These are phyloP conservation scores for Drosophila kokeensis DNA, from an alignment of 2,888 invertebrate genomes.

Conservation along the genomic window DNA sequence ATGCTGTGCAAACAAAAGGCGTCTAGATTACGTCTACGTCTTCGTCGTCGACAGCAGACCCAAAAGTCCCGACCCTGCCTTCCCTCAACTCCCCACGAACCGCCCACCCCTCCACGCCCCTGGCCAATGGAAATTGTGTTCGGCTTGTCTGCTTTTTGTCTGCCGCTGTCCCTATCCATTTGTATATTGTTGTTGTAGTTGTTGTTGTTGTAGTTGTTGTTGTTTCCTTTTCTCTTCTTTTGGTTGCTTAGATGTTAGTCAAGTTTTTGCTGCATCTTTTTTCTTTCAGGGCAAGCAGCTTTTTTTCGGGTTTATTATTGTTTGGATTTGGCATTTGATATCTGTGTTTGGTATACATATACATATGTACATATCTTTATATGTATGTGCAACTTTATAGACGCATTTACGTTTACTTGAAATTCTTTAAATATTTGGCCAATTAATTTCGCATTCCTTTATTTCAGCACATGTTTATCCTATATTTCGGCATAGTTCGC, in stretches of 20 bases:
- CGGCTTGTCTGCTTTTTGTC: slow-evolving; percentile 64
- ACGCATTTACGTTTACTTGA: not conserved
- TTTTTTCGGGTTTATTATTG: slow-evolving; percentile 56
- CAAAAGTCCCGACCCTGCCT: slow-evolving; percentile 35
- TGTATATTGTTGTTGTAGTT: slow-evolving; percentile 10
- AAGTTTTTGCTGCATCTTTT: slow-evolving; percentile 50
- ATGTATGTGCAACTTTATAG: slow-evolving; percentile 13
- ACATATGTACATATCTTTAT: not conserved
- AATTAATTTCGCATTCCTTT: slow-evolving; percentile 2
- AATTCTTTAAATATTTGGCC: not conserved
- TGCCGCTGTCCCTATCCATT: slow-evolving; percentile 45
- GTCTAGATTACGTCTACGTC: slow-evolving; percentile 73
- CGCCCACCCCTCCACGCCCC: slow-evolving; percentile 1
- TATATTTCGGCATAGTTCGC: slow-evolving; percentile 11
- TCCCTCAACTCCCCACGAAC: slow-evolving; percentile 15
- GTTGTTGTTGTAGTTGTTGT: not conserved
- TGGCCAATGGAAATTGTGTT: slow-evolving; percentile 32
- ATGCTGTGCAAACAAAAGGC: slow-evolving; percentile 56
- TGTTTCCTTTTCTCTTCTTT: slow-evolving; percentile 16
- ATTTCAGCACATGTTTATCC: slow-evolving; percentile 4
- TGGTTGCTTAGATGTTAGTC: slow-evolving; percentile 68
- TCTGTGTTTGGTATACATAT: slow-evolving; percentile 49
- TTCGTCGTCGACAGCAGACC: slow-evolving; percentile 17
- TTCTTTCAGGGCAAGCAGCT: slow-evolving; percentile 32
- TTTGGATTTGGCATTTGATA: slow-evolving; percentile 74